Conservation (phyloP, 1,140 invertebrate genomes). For the Drosophila arizonae region DNA sequence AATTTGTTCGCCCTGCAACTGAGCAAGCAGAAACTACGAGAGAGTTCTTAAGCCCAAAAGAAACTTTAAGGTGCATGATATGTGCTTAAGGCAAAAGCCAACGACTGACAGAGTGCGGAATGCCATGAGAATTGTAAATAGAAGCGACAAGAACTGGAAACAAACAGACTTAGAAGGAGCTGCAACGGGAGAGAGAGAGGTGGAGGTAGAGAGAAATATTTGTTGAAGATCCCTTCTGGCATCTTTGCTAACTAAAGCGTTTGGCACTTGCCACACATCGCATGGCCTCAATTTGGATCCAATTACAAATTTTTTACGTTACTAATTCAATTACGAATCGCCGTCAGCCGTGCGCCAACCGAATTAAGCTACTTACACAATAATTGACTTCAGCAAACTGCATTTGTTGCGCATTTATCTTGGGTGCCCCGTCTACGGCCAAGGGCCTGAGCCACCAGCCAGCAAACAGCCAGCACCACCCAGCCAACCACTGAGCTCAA, state of each 20-base stretch:
- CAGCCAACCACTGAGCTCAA: conserved; percentile 35
- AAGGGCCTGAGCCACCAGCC: background rate
- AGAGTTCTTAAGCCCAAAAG: background rate
- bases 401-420: conserved; percentile 80
- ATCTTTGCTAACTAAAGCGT: background rate
- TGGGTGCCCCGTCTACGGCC: conserved; percentile 22
- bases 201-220: no score
- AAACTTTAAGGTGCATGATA: background rate
- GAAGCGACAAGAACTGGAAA: background rate
- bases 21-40: background rate
- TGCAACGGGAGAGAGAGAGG: no score
- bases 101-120: background rate
- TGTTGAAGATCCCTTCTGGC: no score
- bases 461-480: background rate
- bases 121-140: background rate
- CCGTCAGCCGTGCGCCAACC: conserved; percentile 41
- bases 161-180: background rate
- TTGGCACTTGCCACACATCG: conserved; percentile 1
- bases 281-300: conserved; percentile 32
- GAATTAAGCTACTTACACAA: conserved; percentile 77
- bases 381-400: conserved; percentile 78
- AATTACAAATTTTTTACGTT: conserved; percentile 44
- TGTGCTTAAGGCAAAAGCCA: background rate
- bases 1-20: conserved; percentile 21
- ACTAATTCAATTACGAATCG: conserved; percentile 45